Evolutionary conservation across 2,113 vertebrate genomes (phyloP), one percentile per base, ranked within the genome.

Genomic region (rabbit (Oryctolagus cuniculus)): DNA sequence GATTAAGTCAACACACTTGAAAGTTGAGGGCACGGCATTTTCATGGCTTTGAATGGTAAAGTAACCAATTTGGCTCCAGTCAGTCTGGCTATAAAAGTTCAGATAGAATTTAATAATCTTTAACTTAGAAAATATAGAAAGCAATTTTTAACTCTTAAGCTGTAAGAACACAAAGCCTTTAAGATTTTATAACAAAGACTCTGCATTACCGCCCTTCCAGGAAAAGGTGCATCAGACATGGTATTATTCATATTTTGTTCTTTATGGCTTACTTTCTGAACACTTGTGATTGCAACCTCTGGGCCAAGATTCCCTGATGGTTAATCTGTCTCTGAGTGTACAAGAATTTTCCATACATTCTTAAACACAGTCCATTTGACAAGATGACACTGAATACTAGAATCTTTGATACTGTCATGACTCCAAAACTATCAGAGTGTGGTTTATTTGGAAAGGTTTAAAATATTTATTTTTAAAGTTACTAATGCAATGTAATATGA

Each of bases 171-270:
- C 11, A 77, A 81, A 94, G 24, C 6, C 10, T 85, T 84, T 86
- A 49, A 3, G 64, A 29, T 51, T 84, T 72, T 38, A 27, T 19
- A 72, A 64, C 44, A 75, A 77, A 75, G 67, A 61, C 34, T 7
- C n/a, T n/a, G 29, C 17, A 55, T 5, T 36, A 63, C 66, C 70
- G 49, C 11, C 25, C 63, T 89, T 70, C 34, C 80, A 82, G 29
- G 38, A 92, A 95, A 93, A 91, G 58, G 53, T 77, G 10, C 10
- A 17, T 86, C 89, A 87, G 63, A 95, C 55, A 89, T 17, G n/a
- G 73, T 31, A 34, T 58, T 70, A 89, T 79, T 70, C 79, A 70
- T 91, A 91, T 89, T 96, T 91, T 89, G 89, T 87, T 72, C 44
- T 70, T 73, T 51, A 82, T 69, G 38, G 64, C 53, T 90, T 87